A percentile compares a stretch with the other conserved stretches of the same genome.
phyloP scores from a whole-genome alignment of 2,888 invertebrate genomes.

The Tuta absoluta region DNA sequence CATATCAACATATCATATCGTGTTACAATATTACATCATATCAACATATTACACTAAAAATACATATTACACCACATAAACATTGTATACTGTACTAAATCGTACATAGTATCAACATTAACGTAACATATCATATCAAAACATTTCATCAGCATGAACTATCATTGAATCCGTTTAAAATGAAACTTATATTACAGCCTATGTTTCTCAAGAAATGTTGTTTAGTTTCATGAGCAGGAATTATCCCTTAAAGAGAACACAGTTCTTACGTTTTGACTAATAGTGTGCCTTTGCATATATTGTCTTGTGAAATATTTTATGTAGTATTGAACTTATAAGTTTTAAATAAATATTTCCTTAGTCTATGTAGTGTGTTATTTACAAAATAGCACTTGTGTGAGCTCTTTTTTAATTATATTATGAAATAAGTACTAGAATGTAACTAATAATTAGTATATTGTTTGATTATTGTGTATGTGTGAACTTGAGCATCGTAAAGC shows the following conservation, averaged over 20 bases:
- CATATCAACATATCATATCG: too few species aligned
- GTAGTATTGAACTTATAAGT: background rate
- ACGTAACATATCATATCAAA: too few species aligned
- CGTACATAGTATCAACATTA: too few species aligned
- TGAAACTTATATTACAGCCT: too few species aligned
- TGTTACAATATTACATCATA: too few species aligned
- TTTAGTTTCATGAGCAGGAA: too few species aligned
- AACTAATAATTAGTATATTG: conserved; percentile 39
- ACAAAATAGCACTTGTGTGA: conserved; percentile 1
- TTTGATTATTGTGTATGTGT: conserved; percentile 45
- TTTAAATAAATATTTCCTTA: background rate
- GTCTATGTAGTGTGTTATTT: background rate
- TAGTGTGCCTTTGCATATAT: background rate
- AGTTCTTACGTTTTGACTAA: background rate
- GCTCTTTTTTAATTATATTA: background rate
- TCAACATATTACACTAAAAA: too few species aligned
- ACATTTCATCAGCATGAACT: too few species aligned
- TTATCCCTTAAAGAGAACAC: background rate
- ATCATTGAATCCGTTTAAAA: too few species aligned
- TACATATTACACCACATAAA: too few species aligned
- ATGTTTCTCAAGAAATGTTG: too few species aligned
- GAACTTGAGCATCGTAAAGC: background rate
- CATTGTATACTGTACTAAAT: too few species aligned
- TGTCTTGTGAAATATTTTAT: background rate
- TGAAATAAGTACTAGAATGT: conserved; percentile 11